Conservation (phyloP, 2,797 vertebrate species). For the Acrossocheilus wenchowensis region DNA sequence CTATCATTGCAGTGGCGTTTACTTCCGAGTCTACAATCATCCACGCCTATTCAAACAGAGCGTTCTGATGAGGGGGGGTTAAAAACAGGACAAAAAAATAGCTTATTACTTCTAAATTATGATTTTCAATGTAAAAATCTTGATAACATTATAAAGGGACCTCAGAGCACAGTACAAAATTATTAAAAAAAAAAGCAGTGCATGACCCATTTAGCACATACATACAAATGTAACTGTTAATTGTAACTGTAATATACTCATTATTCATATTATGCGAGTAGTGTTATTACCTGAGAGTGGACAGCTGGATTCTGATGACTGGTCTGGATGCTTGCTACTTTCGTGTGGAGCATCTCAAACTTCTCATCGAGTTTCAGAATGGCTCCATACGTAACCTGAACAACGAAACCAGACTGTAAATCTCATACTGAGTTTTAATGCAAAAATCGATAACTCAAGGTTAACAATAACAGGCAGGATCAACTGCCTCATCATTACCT, state of each 20-base stretch:
- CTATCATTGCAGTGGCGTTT: too few species aligned
- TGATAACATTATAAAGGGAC: too few species aligned
- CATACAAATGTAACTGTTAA: neutral
- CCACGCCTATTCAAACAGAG: too few species aligned
- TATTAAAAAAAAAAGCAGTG: too few species aligned
- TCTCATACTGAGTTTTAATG: neutral
- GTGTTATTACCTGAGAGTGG: slow-evolving; percentile 1
- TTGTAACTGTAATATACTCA: neutral
- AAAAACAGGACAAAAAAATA: too few species aligned
- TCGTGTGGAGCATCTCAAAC: slow-evolving; percentile 63
- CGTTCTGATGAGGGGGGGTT: too few species aligned
- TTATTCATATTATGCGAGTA: neutral
- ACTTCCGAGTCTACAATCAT: too few species aligned
- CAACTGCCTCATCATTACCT: slow-evolving; percentile 49
- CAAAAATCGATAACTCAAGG: neutral
- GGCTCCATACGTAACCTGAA: slow-evolving; percentile 65
- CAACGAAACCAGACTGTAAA: neutral
- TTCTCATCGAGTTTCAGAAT: slow-evolving; percentile 67
- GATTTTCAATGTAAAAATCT: too few species aligned
- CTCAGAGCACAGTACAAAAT: too few species aligned
- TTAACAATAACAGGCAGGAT: too few species aligned
- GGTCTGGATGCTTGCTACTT: slow-evolving; percentile 55
- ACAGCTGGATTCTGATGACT: neutral
- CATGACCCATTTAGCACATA: too few species aligned
- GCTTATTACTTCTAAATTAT: too few species aligned